phyloP scores from a whole-genome alignment of 2,797 vertebrate species.

The Nothura maculosa region DNA sequence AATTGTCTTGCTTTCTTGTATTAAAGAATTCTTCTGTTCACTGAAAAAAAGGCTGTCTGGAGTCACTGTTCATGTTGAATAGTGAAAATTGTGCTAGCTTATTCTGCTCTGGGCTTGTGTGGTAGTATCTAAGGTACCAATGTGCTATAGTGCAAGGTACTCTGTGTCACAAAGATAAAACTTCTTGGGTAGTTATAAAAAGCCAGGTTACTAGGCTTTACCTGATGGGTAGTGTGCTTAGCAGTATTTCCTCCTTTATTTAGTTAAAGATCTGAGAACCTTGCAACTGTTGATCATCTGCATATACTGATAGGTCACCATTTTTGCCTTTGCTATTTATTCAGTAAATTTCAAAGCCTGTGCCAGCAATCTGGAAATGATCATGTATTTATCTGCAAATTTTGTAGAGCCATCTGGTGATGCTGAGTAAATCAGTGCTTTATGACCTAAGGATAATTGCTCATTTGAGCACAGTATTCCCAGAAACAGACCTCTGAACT shows the following conservation, averaged over 20 bases:
- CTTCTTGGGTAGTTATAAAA: neutral
- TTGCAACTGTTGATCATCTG: neutral
- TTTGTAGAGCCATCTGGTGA: conserved; percentile 27
- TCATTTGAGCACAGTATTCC: neutral
- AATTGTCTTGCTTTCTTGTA: neutral
- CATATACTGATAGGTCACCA: neutral
- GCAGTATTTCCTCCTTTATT: neutral
- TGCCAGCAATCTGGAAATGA: neutral
- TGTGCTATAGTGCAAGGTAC: neutral
- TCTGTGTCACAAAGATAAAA: neutral
- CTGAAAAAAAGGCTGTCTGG: neutral
- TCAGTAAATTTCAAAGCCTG: neutral
- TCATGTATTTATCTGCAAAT: neutral
- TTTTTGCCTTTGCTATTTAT: neutral
- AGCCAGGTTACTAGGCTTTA: neutral
- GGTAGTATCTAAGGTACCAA: neutral
- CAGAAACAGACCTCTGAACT: neutral
- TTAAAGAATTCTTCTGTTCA: neutral
- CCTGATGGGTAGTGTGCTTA: neutral
- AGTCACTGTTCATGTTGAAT: neutral
- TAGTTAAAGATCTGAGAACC: neutral
- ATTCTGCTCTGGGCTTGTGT: neutral
- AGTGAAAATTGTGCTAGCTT: neutral
- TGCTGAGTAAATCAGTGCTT: neutral
- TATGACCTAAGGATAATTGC: neutral